Conservation (phyloP, 2,113 vertebrate species). For the Thermophis baileyi region DNA sequence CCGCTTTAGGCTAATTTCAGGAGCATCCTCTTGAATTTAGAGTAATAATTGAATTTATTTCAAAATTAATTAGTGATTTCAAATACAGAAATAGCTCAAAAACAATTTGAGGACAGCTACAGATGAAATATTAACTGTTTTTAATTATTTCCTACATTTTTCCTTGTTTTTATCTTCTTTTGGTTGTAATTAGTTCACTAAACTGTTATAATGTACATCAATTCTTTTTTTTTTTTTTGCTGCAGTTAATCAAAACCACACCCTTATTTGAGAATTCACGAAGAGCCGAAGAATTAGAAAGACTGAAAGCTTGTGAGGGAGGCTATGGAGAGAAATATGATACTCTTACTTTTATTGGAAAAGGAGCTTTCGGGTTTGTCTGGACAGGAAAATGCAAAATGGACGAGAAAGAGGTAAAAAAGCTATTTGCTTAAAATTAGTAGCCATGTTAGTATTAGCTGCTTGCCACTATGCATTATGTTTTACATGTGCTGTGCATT, state of each 20-base stretch:
- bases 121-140: not conserved
- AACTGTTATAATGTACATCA: not conserved
- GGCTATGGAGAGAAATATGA: conserved; percentile 79
- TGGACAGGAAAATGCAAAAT: conserved; percentile 79
- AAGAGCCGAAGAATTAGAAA: conserved; percentile 75
- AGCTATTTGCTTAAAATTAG: not conserved
- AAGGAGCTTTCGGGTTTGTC: conserved; percentile 91
- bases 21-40: not conserved
- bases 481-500: not conserved
- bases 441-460: not conserved
- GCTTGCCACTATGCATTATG: not conserved
- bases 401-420: conserved; percentile 77
- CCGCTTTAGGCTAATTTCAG: not conserved
- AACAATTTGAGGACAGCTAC: not conserved
- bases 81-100: not conserved
- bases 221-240: not conserved
- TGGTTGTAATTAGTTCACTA: not conserved
- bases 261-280: conserved; percentile 66
- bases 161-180: not conserved
- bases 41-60: not conserved
- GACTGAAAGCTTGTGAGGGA: conserved; percentile 82
- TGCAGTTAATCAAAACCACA: conserved; percentile 66
- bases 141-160: not conserved
- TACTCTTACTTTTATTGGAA: conserved; percentile 80
- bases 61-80: not conserved